Evolutionary conservation across 2,888 invertebrate genomes (phyloP).

Genomic region (Cetonia aurata): DNA sequence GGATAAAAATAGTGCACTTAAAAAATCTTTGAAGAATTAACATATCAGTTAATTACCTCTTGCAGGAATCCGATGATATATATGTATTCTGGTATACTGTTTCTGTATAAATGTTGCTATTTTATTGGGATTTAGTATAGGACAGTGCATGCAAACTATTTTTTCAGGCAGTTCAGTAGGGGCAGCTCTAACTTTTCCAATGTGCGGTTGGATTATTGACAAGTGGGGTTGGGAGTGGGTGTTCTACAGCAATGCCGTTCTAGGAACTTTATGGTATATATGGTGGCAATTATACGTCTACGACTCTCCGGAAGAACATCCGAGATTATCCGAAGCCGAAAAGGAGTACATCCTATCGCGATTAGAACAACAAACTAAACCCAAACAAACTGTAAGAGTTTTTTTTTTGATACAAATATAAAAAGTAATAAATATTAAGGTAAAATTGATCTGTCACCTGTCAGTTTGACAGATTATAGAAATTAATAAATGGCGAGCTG

Average conservation of each 20-base stretch:
- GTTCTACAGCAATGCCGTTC: conserved; percentile 74
- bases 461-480: no score
- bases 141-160: background rate
- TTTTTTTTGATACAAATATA: no score
- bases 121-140: no score
- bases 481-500: no score
- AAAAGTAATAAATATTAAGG: no score
- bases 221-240: conserved; percentile 79
- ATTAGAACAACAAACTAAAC: conserved; percentile 61
- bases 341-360: conserved; percentile 71
- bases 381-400: conserved; percentile 34
- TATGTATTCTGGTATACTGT: no score
- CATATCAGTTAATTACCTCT: no score
- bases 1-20: no score
- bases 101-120: no score
- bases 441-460: no score
- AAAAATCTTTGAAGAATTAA: no score
- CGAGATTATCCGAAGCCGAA: conserved; percentile 73
- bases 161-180: conserved; percentile 74
- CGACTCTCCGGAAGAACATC: conserved; percentile 76
- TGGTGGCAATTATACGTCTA: conserved; percentile 75
- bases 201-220: conserved; percentile 77
- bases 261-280: conserved; percentile 76
- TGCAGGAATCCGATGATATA: no score
- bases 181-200: conserved; percentile 76